Evolutionary conservation across 2,888 invertebrate genomes (phyloP).

Genomic region (Zygaena filipendulae): DNA sequence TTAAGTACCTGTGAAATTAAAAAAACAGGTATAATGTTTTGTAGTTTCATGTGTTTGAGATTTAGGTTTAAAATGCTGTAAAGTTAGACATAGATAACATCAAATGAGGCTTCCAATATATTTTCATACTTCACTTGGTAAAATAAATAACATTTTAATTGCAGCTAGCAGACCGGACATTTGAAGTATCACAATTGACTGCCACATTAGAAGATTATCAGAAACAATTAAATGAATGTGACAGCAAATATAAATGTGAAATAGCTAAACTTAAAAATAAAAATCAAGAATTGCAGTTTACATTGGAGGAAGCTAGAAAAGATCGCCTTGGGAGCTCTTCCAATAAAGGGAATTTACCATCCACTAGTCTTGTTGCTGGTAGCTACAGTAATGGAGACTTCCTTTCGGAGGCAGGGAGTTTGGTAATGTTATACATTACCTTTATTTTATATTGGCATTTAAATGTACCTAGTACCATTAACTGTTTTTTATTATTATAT

Average conservation of each 20-base stretch:
- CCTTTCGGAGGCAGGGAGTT: constrained; percentile 68
- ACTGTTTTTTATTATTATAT: neutral
- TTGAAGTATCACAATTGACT: constrained; percentile 74
- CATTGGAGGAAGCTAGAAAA: constrained; percentile 47
- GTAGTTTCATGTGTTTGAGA: too few relatives aligned
- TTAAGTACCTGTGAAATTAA: too few relatives aligned
- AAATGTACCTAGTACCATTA: neutral
- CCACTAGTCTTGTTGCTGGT: constrained; percentile 54
- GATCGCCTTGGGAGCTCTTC: constrained; percentile 46
- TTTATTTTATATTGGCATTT: neutral
- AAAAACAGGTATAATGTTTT: too few relatives aligned
- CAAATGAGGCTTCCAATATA: too few relatives aligned
- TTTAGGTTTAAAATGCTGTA: too few relatives aligned
- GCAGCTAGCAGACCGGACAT: constrained; percentile 81
- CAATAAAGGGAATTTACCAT: constrained; percentile 34
- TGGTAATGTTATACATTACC: constrained; percentile 40
- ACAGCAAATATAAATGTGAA: constrained; percentile 69
- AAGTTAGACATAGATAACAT: too few relatives aligned
- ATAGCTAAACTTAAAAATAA: constrained; percentile 69
- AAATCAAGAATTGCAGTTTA: constrained; percentile 58
- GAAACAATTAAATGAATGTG: constrained; percentile 71
- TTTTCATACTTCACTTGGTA: too few relatives aligned
- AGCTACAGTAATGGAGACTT: constrained; percentile 65
- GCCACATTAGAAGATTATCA: constrained; percentile 76
- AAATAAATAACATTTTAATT: too few relatives aligned